Conservation (phyloP, 2,888 invertebrate species). For the Rotaria macrura region DNA sequence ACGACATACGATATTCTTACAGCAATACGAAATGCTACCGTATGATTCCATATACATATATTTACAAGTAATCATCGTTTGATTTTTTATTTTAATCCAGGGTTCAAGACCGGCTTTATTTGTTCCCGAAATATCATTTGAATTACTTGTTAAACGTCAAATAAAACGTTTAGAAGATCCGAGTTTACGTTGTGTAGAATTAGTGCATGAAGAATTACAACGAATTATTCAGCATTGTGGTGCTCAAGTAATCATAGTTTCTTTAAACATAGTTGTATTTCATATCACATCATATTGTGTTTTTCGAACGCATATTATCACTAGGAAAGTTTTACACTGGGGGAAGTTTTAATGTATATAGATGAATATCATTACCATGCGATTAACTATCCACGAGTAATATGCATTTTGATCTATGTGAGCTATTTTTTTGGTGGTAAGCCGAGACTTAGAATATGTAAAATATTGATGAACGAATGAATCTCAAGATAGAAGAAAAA, state of each 20-base stretch:
- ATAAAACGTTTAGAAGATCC: constrained; percentile 91
- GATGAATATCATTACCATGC: no score
- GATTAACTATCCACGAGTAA: no score
- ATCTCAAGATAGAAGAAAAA: no score
- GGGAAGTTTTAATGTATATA: no score
- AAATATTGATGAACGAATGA: no score
- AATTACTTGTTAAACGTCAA: constrained; percentile 89
- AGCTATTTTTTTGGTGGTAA: no score
- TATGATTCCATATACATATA: constrained; percentile 36
- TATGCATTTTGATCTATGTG: no score
- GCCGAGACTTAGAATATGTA: no score
- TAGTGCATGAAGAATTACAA: constrained; percentile 86
- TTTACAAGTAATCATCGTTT: not conserved
- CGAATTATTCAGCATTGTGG: constrained; percentile 96
- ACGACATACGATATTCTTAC: constrained; percentile 91
- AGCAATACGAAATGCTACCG: constrained; percentile 95
- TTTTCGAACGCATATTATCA: no score
- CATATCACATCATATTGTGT: no score
- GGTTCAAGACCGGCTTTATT: constrained; percentile 55
- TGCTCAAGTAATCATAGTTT: constrained; percentile 58
- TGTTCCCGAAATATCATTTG: constrained; percentile 75
- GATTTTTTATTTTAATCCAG: constrained; percentile 38
- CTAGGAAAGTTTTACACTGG: no score
- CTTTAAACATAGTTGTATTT: no score
- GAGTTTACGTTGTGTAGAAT: constrained; percentile 84